Base-by-base conservation (phyloP, 1,140 invertebrate species). In the Bilobella aurantiaca region DNA sequence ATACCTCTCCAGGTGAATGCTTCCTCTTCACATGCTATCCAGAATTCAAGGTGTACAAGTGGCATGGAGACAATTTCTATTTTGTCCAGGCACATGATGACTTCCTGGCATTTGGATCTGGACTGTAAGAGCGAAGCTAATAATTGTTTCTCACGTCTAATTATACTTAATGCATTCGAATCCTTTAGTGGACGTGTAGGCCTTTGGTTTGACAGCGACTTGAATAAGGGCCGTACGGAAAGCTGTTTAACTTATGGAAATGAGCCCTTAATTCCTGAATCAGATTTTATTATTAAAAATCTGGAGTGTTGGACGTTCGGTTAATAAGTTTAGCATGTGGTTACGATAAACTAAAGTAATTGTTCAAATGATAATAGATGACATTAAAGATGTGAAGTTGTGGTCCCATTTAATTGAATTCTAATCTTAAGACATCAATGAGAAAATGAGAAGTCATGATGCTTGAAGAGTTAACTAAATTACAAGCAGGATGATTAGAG, bases 21-120 rank as follows among this genome's bases (percentile, higher is more conserved):
- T 86, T 96, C 71, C 83, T 99, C 57, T 97, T 91, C 81, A 87
- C 91, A 25, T 64, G 64, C 28, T 23, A 73, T 34, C 87, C 89
- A 46, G 86, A 86, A 75, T 90, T 93, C 78, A 82, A 66, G 76
- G 87, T 91, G 37, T 99, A 89, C 82, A 87, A 88, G 71, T 99
- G 96, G 96, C 95, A 93, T n/a, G 96, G 96, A 1, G 92, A 97
- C 70, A 99, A 99, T 79, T 85, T 93, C 76, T 99, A 96, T 77
- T 98, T 98, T 75, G 92, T 98, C 72, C 93, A 96, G 78, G 95
- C 95, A 70, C 93, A 94, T 79, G 87, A 89, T 75, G 93, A 98
- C 74, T 94, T 90, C 76, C 82, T 99, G 56, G 90, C 91, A 21
- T 92, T 99, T 73, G 96, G 96, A 61, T 92, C 95, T 73, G 95